Base-by-base conservation (phyloP, 1,140 invertebrate species). In the Heliconius congener region DNA sequence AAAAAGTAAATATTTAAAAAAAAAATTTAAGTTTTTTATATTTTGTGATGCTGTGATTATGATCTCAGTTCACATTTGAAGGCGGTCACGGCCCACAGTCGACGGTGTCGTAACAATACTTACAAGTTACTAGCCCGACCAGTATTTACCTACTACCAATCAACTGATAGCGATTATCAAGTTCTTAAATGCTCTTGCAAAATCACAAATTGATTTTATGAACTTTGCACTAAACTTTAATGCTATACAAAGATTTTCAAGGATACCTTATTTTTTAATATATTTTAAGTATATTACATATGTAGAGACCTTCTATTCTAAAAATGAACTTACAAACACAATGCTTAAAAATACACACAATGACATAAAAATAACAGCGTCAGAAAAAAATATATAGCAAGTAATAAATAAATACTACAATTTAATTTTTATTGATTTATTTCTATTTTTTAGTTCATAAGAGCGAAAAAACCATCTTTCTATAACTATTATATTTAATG, bases 181-280 rank as follows among this genome's bases (percentile, higher is more conserved):
- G n/a, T 18, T n/a, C 2, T 66, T 66, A 66, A 75, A 66, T 75
- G 74, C 34, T 30, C 74, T 66, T 75, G 55, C 55, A 66, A 75
- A 39, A 75, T 39, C n/a, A 18, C 8, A 46, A 50, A 76, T 76
- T 50, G 23, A 39, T 46, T 34, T 70, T 34, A 70, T 46, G 60
- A 30, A 70, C 60, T 76, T 76, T 70, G 39, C 11, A 30, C 13
- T 23, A 30, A 30, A 27, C 11, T 66, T 66, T 27, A 5, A 66
- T 18, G 60, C 13, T 66, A 30, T 66, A 13, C 50, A 16, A 66
- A 66, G 13, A 66, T 60, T 60, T 60, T 0, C 9, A 60, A 60
- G 19, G n/a, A 60, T 11, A 23, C 19, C 23, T 60, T 27, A 46
- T 9, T 6, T 57, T 19, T 18, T 0, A 19, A 19, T 52, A 52